Conservation (phyloP, 30 jellyfish, hydroid and myxozoan genomes). For the Morbakka virulenta region DNA sequence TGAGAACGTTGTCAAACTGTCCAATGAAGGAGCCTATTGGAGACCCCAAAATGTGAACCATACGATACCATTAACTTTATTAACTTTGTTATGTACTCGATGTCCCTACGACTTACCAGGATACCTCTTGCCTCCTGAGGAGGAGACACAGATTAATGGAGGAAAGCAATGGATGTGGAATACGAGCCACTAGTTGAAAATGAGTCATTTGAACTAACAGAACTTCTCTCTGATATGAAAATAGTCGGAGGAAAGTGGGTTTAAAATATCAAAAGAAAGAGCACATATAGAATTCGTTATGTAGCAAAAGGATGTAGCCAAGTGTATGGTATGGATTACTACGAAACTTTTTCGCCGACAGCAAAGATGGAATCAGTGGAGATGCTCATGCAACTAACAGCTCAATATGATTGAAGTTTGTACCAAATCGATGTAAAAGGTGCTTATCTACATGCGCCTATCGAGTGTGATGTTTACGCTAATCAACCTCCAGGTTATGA, state of each 20-base stretch:
- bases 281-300: not conserved
- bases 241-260: conserved; percentile 10
- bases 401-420: not conserved
- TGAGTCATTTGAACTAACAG: conserved; percentile 6
- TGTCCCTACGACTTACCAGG: too few species aligned
- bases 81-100: too few species aligned
- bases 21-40: too few species aligned
- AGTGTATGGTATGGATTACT: not conserved
- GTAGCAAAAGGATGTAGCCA: conserved; percentile 13
- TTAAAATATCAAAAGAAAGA: not conserved
- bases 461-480: conserved; percentile 32
- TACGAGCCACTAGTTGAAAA: not conserved
- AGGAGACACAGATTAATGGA: conserved; percentile 17
- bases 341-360: conserved; percentile 52
- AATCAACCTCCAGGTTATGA: conserved; percentile 53
- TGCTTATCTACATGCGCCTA: conserved; percentile 66
- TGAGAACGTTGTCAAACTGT: too few species aligned
- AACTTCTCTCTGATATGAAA: not conserved
- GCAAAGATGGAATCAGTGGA: conserved; percentile 66
- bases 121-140: too few species aligned
- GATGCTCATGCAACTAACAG: conserved; percentile 45
- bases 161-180: not conserved
- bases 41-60: too few species aligned
- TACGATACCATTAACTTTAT: too few species aligned
- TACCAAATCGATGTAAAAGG: conserved; percentile 57